phyloP scores from a whole-genome alignment of 2,113 vertebrate genomes.

The Tupaia tana region DNA sequence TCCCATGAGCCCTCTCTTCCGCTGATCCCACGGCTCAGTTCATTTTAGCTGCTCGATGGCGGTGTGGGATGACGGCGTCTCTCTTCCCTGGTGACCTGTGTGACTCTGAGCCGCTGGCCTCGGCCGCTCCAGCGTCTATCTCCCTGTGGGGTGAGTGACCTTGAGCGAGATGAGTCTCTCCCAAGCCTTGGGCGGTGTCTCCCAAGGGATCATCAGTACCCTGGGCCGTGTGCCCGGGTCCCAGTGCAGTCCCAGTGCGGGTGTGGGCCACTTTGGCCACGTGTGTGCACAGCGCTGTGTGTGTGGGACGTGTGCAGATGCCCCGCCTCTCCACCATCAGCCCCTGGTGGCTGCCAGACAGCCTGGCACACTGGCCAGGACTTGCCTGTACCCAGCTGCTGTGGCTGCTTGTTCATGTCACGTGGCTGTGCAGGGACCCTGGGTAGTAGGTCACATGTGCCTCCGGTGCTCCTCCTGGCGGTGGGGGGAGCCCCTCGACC shows the following conservation, averaged over 20 bases:
- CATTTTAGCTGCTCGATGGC: background rate
- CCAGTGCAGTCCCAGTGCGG: fast-evolving
- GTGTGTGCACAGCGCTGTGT: background rate
- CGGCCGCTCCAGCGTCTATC: fast-evolving
- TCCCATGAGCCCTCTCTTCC: fast-evolving
- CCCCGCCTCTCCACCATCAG: fast-evolving
- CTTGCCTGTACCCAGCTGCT: background rate
- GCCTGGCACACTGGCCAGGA: fast-evolving
- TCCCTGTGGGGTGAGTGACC: background rate
- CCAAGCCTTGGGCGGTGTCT: fast-evolving
- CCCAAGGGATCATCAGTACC: slow-evolving; percentile 7
- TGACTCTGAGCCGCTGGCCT: background rate
- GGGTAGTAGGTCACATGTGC: fast-evolving
- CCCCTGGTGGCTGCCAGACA: fast-evolving
- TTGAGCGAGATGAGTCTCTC: background rate
- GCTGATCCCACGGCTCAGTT: background rate
- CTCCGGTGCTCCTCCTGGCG: fast-evolving
- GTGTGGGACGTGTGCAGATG: fast-evolving
- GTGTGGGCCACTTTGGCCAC: background rate
- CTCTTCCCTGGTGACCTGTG: fast-evolving
- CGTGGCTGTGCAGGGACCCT: background rate
- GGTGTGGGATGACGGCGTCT: fast-evolving
- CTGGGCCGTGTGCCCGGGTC: background rate
- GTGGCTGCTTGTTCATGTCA: background rate
- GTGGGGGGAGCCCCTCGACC: fast-evolving